Base-by-base conservation (phyloP, 2,113 vertebrate species). In the Cynopterus brachyotis region DNA sequence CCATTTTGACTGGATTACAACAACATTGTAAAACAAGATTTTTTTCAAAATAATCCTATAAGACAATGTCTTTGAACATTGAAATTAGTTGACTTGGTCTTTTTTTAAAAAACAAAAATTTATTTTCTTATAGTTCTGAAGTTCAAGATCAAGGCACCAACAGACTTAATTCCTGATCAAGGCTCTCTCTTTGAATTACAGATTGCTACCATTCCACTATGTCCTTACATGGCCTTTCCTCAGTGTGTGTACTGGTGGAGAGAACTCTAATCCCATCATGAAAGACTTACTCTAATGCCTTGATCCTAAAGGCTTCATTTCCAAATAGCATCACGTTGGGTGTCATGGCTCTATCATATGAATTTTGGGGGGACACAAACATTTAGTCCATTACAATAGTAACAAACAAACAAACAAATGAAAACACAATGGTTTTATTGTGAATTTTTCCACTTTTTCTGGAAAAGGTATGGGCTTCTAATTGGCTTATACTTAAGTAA, bases 21-120 rank as follows among this genome's bases (percentile, higher is more conserved):
- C 67, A 47, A 64, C 3, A 57, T 6, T 76, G 5, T 13, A 81
- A 85, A 82, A 59, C 28, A 92, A 67, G 0, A n/a, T 85, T 91
- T 86, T 89, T 79, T 86, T 59, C 20, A 79, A 20, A 83, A 81
- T 47, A 57, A 86, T 92, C 92, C 47, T 82, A 47, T 96, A 87
- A 66, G 42, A n/a, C 2, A 69, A 12, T 32, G 19, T 64, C 35
- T 89, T 79, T 84, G 84, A 81, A 94, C 1, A 69, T 67, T 59
- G 11, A 76, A 75, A 81, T 13, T 57, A 53, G 30, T 59, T 75
- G 1, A 91, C 30, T 80, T 47, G 5, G 22, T 47, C 24, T 79
- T 45, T n/a, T 47, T 47, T 47, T 13, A 47, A 67, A 30, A 5
- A 88, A 30, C 20, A 89, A n/a, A 76, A 59, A 59, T 76, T 9